Evolutionary conservation across 2,797 vertebrate genomes (phyloP).

Genomic region (Sparidentex hasta): DNA sequence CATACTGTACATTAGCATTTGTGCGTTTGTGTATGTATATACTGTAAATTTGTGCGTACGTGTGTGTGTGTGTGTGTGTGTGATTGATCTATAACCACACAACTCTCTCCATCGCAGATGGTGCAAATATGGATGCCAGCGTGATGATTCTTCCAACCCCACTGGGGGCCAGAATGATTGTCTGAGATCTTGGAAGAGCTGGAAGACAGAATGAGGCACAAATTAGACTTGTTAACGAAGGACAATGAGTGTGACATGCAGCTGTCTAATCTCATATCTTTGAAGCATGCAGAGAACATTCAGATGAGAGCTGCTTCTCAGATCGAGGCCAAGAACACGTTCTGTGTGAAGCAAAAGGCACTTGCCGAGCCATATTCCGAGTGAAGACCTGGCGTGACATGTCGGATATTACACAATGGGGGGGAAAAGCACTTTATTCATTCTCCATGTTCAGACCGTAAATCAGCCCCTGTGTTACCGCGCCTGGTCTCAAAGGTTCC

Average conservation of each 20-base stretch:
- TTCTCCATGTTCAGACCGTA: conserved; percentile 41
- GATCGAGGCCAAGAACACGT: conserved; percentile 65
- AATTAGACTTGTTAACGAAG: conserved; percentile 84
- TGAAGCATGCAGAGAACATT: conserved; percentile 74
- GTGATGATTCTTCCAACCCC: conserved; percentile 79
- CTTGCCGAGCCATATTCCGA: conserved; percentile 54
- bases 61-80: conserved; percentile 21
- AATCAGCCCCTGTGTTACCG: conserved; percentile 42
- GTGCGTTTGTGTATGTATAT: background rate
- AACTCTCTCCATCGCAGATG: conserved; percentile 82
- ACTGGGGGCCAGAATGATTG: conserved; percentile 78
- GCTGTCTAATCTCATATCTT: conserved; percentile 81
- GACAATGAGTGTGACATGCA: conserved; percentile 83
- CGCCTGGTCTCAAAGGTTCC: conserved; percentile 37
- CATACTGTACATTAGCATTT: conserved; percentile 14
- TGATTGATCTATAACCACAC: conserved; percentile 68
- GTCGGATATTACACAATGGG: conserved; percentile 56
- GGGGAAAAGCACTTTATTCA: conserved; percentile 54
- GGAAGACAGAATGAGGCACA: conserved; percentile 79
- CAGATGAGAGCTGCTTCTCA: conserved; percentile 61
- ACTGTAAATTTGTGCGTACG: conserved; percentile 8
- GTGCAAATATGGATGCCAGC: conserved; percentile 81
- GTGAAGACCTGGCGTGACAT: conserved; percentile 63
- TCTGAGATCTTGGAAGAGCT: conserved; percentile 82
- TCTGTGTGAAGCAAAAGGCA: conserved; percentile 57